Percentiles rank a stretch among this genome's conserved stretches.
Evolutionary conservation across 2,888 invertebrate species (phyloP).

Genomic region (Argyresthia goedartella): DNA sequence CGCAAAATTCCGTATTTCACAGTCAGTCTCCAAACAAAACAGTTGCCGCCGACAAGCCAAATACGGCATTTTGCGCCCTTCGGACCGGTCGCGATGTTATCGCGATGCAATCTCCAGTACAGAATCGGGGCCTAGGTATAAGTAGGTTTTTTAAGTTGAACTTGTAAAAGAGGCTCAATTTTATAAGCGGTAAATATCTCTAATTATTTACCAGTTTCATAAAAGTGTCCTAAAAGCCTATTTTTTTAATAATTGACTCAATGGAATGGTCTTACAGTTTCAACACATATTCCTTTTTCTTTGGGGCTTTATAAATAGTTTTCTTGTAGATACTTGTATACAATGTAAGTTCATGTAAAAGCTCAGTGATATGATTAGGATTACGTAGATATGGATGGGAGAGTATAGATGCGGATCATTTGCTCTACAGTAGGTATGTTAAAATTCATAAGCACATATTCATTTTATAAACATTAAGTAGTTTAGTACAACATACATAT

Average conservation of each 20-base stretch:
- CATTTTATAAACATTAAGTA: neutral
- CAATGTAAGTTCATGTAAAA: neutral
- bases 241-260: conserved; percentile 52
- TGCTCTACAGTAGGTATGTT: neutral
- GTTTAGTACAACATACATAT: neutral
- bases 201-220: neutral
- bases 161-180: neutral
- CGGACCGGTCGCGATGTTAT: no score
- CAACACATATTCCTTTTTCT: neutral
- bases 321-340: neutral
- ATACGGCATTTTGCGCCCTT: no score
- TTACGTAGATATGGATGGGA: conserved; percentile 1
- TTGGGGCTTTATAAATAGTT: neutral
- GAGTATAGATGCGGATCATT: neutral
- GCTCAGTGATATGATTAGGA: conserved; percentile 2
- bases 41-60: no score
- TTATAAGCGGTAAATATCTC: neutral
- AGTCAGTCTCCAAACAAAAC: no score
- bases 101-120: no score
- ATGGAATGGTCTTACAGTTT: conserved; percentile 37
- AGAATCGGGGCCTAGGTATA: neutral
- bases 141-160: neutral
- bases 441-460: neutral
- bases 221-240: neutral
- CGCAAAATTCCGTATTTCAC: no score